Conservation (phyloP, 2,888 invertebrate species). For the Achlya flavicornis region DNA sequence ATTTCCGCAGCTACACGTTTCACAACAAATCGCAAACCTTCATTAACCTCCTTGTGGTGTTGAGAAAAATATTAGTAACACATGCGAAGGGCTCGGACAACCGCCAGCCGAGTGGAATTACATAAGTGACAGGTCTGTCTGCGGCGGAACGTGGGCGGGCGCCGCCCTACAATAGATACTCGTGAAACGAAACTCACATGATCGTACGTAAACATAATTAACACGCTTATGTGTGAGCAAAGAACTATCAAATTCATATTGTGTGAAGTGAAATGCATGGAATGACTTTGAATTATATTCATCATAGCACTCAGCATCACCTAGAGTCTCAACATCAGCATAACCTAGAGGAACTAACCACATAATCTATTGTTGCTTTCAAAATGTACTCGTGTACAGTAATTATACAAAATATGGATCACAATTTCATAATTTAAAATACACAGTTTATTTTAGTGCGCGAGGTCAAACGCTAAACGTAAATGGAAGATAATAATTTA, state of each 20-base stretch:
- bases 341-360: neutral
- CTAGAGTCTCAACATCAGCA: too few relatives aligned
- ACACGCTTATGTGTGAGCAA: slow-evolving; percentile 18
- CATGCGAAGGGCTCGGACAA: slow-evolving; percentile 37
- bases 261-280: neutral
- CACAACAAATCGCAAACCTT: slow-evolving; percentile 72
- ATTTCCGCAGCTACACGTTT: slow-evolving; percentile 72
- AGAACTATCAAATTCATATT: neutral
- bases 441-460: neutral
- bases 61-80: slow-evolving; percentile 48
- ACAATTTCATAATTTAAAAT: neutral
- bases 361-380: neutral
- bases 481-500: neutral
- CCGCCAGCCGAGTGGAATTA: slow-evolving; percentile 39
- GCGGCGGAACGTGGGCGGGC: slow-evolving; percentile 61
- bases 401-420: neutral
- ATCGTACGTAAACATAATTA: slow-evolving; percentile 43
- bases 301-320: neutral
- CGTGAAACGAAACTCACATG: slow-evolving; percentile 38
- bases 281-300: neutral
- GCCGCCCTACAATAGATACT: slow-evolving; percentile 51
- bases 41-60: slow-evolving; percentile 71
- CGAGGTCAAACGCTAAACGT: slow-evolving; percentile 1
- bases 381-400: neutral
- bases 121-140: slow-evolving; percentile 49